These are phyloP conservation scores for Leuciscus idus DNA, from an alignment of 2,113 vertebrate genomes.

Conservation along the genomic window DNA sequence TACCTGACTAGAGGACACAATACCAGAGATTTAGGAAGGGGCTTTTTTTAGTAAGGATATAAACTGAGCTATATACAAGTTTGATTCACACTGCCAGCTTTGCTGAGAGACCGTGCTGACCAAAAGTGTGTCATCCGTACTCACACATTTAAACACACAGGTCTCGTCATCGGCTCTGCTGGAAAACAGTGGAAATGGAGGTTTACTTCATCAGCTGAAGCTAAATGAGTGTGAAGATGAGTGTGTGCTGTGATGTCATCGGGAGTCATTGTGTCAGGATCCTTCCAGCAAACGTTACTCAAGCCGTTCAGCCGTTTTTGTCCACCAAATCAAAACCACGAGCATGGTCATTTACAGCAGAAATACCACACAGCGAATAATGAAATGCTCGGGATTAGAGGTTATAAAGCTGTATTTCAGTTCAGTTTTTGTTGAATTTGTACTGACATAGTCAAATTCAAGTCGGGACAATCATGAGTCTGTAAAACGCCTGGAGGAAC, in stretches of 20 bases:
- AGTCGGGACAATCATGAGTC: background rate
- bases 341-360: background rate
- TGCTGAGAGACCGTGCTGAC: too few species aligned
- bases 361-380: background rate
- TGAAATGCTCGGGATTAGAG: background rate
- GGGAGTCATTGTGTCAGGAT: background rate
- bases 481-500: background rate
- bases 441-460: background rate
- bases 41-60: too few species aligned
- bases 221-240: background rate
- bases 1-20: background rate
- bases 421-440: background rate
- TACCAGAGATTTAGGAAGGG: background rate
- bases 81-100: too few species aligned
- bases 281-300: too few species aligned
- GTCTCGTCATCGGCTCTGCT: background rate
- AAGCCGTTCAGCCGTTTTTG: background rate
- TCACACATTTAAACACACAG: background rate
- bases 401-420: background rate
- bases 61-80: too few species aligned
- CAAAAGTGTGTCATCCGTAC: too few species aligned
- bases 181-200: background rate
- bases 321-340: background rate
- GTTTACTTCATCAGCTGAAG: background rate
- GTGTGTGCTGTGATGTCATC: background rate